Evolutionary conservation across 2,888 invertebrate genomes (phyloP).

Genomic region (Amphimallon solstitiale): DNA sequence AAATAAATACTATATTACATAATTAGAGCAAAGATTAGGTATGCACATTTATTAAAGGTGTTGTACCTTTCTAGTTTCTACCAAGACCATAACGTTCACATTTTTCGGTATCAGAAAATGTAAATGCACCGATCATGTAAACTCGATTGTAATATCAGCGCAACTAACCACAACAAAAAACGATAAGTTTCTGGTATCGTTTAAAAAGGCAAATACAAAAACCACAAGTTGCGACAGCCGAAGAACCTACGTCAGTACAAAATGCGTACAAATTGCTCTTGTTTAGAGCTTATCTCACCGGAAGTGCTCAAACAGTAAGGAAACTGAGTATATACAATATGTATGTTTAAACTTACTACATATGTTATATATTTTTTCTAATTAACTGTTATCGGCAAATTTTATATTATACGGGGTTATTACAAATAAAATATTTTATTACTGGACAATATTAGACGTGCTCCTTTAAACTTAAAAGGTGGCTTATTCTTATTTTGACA

Average conservation of each 20-base stretch:
- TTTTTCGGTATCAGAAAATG: background rate
- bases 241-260: conserved; percentile 11
- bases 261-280: background rate
- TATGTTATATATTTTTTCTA: too few relatives aligned
- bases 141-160: conserved; percentile 5
- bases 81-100: background rate
- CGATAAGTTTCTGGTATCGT: conserved; percentile 1
- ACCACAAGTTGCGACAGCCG: background rate
- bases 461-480: too few relatives aligned
- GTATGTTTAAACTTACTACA: too few relatives aligned
- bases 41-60: conserved; percentile 19
- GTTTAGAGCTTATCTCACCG: conserved; percentile 8
- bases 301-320: conserved; percentile 6
- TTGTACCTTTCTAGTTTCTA: conserved; percentile 4
- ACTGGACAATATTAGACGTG: too few relatives aligned
- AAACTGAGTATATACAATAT: background rate
- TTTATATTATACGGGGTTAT: too few relatives aligned
- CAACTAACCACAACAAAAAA: conserved; percentile 13
- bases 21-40: conserved; percentile 6
- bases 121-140: background rate
- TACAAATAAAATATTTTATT: too few relatives aligned
- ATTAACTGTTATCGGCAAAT: too few relatives aligned
- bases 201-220: conserved; percentile 1
- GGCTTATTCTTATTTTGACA: too few relatives aligned
- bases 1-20: background rate